These are phyloP conservation scores for Metopia argyrocephala DNA, from an alignment of 2,888 invertebrate genomes.

Conservation along the genomic window DNA sequence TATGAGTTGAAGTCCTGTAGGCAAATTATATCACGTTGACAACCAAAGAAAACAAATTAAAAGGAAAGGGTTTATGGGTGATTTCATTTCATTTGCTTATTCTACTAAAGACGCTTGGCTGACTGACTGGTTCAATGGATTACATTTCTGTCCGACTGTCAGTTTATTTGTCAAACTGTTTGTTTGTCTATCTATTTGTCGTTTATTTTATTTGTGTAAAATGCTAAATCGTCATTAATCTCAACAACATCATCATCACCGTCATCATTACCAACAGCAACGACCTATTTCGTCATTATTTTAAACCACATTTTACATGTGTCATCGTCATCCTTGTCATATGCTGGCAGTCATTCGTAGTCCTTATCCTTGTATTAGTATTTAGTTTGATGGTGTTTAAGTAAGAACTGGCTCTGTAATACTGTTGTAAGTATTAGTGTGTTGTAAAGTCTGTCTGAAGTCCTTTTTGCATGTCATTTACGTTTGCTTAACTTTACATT, in stretches of 20 bases:
- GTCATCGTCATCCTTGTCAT: conserved; percentile 69
- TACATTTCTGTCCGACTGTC: conserved; percentile 8
- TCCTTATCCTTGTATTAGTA: conserved; percentile 12
- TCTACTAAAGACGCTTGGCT: not conserved
- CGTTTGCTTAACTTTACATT: conserved; percentile 50
- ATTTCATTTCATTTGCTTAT: conserved; percentile 36
- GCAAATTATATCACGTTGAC: conserved; percentile 60
- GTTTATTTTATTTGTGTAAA: conserved; percentile 41
- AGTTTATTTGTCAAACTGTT: too few species aligned
- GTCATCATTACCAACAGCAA: conserved; percentile 6
- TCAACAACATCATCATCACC: conserved; percentile 27
- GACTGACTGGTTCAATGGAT: not conserved
- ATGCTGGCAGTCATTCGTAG: conserved; percentile 38
- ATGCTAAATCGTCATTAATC: conserved; percentile 27
- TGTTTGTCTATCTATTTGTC: conserved; percentile 28
- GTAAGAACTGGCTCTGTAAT: not conserved
- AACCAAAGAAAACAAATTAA: conserved; percentile 39
- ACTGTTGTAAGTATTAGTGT: conserved; percentile 3
- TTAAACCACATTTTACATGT: conserved; percentile 77
- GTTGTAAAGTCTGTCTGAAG: conserved; percentile 20
- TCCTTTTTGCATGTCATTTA: conserved; percentile 66
- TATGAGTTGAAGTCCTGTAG: conserved; percentile 47
- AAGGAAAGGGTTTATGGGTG: conserved; percentile 37
- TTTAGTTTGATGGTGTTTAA: not conserved
- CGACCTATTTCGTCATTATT: conserved; percentile 74